phyloP scores from a whole-genome alignment of 2,888 invertebrate genomes.

The Acanthopleura granulata region DNA sequence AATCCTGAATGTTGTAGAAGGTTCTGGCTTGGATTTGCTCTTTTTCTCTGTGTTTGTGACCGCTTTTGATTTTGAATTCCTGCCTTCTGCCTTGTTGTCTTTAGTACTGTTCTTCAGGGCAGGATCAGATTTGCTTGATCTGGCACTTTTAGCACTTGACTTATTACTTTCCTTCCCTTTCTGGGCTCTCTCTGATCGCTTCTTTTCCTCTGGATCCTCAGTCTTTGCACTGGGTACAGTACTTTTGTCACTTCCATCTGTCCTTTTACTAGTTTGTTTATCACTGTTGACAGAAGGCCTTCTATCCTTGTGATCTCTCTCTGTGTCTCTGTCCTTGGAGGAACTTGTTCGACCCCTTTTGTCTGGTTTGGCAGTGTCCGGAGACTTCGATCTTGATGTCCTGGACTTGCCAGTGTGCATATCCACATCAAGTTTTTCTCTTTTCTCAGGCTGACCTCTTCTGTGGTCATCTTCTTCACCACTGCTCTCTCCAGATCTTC shows the following conservation, averaged over 20 bases:
- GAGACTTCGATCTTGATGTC: conserved; percentile 17
- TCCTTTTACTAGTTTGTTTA: background rate
- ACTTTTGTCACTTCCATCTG: background rate
- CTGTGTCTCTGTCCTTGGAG: too few relatives aligned
- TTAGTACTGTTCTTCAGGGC: background rate
- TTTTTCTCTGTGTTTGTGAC: too few relatives aligned
- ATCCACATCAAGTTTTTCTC: conserved; percentile 9
- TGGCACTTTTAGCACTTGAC: background rate
- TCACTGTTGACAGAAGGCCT: background rate
- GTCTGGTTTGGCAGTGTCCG: background rate
- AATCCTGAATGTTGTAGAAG: background rate
- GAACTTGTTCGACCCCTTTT: background rate
- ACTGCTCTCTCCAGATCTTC: conserved; percentile 14
- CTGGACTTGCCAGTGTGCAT: background rate
- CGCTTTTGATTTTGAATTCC: background rate
- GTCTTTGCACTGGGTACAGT: background rate
- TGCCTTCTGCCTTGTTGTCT: background rate
- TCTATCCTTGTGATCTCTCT: background rate
- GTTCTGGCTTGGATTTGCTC: too few relatives aligned
- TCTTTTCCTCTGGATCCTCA: background rate
- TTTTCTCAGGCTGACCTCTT: background rate
- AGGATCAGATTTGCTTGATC: too few relatives aligned
- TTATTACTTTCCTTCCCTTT: background rate
- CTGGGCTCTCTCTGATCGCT: background rate
- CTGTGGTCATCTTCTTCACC: conserved; percentile 13